Base-by-base conservation (phyloP, 2,888 invertebrate species). In the Drosophila yooni region DNA sequence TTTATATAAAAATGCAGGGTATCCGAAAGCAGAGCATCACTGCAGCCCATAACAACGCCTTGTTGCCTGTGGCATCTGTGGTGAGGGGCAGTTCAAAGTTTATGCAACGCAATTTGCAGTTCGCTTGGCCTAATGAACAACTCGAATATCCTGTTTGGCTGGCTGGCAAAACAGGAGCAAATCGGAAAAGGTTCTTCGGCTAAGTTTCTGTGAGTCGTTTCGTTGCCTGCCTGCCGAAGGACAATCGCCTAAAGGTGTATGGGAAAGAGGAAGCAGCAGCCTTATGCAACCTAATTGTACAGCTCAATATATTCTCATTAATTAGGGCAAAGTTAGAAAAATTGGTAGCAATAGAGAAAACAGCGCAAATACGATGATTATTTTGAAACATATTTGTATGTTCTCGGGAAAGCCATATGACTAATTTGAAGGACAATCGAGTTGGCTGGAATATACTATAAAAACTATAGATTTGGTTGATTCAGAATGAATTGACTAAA, bases 141-240 rank as follows among this genome's bases (percentile, higher is more conserved):
- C 82, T 57, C 75, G 84, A 80, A 87, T 72, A 82, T 87, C 83
- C 84, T 84, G 83, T 87, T 84, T 70, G 63, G 15, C 61, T 36
- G 36, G 50, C 40, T 13, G 43, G 29, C 29, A 48, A 46, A 65
- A 46, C 57, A 48, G 29, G n/a, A 46, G 31, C 51, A 57, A 29
- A 25, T 25, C 38, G 46, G n/a, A 36, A 52, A 60, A 21, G 21
- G 15, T 34, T 11, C 18, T 25, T n/a, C 25, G 50, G 34, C 34
- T 51, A 43, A 51, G 51, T 57, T 68, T 52, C 4, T n/a, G 21
- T 21, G 11, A 34, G 48, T n/a, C 33, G 21, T 29, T 56, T 21
- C 29, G n/a, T 29, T 31, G 61, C 40, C 33, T 8, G 43, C n/a
- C 29, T 11, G 36, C 46, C 46, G 46, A 59, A 50, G 34, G 62